These are phyloP conservation scores for Isaurus tuberculatus DNA, from an alignment of 92 coral and sea anemone species.

Conservation along the genomic window DNA sequence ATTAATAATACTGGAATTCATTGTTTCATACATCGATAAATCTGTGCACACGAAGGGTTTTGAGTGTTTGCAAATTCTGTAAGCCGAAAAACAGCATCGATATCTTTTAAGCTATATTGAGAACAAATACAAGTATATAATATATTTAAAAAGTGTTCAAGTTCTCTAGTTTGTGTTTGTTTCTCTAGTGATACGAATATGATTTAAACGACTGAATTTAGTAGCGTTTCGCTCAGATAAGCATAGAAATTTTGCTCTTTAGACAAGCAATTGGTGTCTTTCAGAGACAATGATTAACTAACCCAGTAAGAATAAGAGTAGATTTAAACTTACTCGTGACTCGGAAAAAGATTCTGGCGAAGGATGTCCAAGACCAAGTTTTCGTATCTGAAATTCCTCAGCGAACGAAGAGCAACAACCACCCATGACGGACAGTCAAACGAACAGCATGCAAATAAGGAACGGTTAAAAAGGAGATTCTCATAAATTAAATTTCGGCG, in stretches of 20 bases:
- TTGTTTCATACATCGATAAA: too few species aligned
- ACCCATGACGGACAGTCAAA: conserved; percentile 64
- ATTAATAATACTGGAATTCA: too few species aligned
- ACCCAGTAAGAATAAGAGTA: background rate
- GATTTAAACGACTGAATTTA: too few species aligned
- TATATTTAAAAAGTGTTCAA: too few species aligned
- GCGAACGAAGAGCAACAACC: conserved; percentile 74
- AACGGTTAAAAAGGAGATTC: conserved; percentile 19
- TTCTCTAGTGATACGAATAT: too few species aligned
- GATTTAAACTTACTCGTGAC: conserved; percentile 75
- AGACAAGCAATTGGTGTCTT: background rate
- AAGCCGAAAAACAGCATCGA: too few species aligned
- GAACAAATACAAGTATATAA: too few species aligned
- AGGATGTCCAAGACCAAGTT: conserved; percentile 74
- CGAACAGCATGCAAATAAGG: conserved; percentile 16
- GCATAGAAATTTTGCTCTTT: background rate
- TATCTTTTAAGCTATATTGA: too few species aligned
- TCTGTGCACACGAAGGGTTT: too few species aligned
- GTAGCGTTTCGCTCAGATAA: conserved; percentile 21
- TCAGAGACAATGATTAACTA: background rate
- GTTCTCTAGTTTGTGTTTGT: too few species aligned
- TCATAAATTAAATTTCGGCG: conserved; percentile 49
- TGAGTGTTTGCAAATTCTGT: too few species aligned
- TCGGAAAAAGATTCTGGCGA: conserved; percentile 74
- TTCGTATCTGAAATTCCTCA: conserved; percentile 75